Conservation (phyloP, 2,888 invertebrate species). For the Eumacrocentrus americanus region DNA sequence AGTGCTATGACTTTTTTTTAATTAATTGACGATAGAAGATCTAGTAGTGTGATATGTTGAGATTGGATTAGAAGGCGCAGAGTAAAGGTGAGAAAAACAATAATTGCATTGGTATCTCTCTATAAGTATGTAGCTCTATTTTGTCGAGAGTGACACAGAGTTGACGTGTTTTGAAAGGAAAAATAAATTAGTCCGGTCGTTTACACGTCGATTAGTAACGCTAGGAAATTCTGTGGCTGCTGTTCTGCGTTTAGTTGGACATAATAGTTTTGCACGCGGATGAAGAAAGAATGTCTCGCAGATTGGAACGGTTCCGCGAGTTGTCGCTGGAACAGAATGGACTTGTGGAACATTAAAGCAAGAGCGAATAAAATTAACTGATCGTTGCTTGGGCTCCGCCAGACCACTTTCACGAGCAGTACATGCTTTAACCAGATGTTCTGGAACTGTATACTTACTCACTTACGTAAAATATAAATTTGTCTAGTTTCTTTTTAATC, state of each 20-base stretch:
- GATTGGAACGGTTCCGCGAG: conserved; percentile 16
- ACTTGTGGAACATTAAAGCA: conserved; percentile 51
- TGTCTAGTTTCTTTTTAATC: conserved; percentile 14
- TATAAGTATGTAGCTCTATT: not conserved
- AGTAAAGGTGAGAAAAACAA: conserved; percentile 37
- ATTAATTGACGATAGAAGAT: conserved; percentile 17
- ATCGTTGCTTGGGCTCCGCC: conserved; percentile 49
- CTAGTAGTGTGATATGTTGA: conserved; percentile 42
- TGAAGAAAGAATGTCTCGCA: conserved; percentile 24
- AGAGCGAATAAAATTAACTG: conserved; percentile 53
- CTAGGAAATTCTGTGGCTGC: not conserved
- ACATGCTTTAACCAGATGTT: conserved; percentile 49
- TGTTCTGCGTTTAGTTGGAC: not conserved
- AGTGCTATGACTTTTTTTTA: conserved; percentile 31
- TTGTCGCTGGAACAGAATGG: conserved; percentile 38
- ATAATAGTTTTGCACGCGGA: not conserved
- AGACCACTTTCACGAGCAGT: conserved; percentile 55
- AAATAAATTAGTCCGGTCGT: conserved; percentile 6
- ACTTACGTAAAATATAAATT: conserved; percentile 52
- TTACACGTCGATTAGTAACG: conserved; percentile 21
- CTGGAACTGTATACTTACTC: too few species aligned
- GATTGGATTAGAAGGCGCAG: conserved; percentile 42
- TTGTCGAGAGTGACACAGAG: not conserved
- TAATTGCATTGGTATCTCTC: not conserved
- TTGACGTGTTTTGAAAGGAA: not conserved